Evolutionary conservation across 1,140 invertebrate genomes (phyloP).

Genomic region (Phymorhynchus buccinoides): DNA sequence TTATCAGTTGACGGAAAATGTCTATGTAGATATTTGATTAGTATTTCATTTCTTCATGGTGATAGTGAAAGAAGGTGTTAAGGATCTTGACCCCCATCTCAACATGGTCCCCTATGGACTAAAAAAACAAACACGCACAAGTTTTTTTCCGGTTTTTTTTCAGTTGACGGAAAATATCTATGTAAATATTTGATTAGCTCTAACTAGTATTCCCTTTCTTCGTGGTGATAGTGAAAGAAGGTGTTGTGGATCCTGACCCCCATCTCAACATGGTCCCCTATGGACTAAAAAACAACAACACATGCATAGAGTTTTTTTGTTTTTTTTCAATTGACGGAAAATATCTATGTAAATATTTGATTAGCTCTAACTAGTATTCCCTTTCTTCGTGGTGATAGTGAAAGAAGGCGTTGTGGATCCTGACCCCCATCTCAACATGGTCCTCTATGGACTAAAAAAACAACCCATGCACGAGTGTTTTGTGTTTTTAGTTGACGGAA

Average conservation of each 20-base stretch:
- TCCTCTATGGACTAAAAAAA: conserved; percentile 43
- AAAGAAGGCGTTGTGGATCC: conserved; percentile 59
- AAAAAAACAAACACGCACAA: conserved; percentile 13
- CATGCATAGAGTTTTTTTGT: too few species aligned
- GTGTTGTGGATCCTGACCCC: conserved; percentile 50
- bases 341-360: not conserved
- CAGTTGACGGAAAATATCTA: too few species aligned
- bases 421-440: conserved; percentile 42
- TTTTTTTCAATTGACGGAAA: too few species aligned
- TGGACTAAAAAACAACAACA: too few species aligned
- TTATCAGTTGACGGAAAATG: too few species aligned
- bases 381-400: conserved; percentile 71
- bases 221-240: conserved; percentile 69
- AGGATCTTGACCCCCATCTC: conserved; percentile 47
- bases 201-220: conserved; percentile 70
- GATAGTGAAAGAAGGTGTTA: conserved; percentile 66
- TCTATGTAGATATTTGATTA: conserved; percentile 47
- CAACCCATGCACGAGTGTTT: too few species aligned
- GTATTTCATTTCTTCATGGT: conserved; percentile 70
- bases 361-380: conserved; percentile 70
- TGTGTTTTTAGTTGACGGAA: too few species aligned
- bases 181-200: too few species aligned
- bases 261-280: conserved; percentile 17
- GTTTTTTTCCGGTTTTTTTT: too few species aligned
- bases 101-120: conserved; percentile 47